These are phyloP conservation scores for Notiomystis cincta DNA, from an alignment of 2,113 vertebrate genomes.

Conservation along the genomic window DNA sequence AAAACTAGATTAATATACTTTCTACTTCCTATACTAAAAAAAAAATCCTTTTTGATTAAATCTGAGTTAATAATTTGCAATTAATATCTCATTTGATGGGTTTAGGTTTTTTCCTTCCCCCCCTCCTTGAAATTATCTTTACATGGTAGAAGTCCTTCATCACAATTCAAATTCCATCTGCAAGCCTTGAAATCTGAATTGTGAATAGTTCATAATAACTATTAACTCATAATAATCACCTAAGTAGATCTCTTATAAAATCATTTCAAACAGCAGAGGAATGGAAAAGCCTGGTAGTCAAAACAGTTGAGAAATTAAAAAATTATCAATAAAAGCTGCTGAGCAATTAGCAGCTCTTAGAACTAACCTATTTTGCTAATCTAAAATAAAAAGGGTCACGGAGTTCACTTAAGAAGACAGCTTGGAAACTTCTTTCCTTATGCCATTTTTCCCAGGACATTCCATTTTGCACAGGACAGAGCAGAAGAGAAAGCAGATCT, in stretches of 20 bases:
- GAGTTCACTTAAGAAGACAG: background rate
- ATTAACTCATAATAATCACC: background rate
- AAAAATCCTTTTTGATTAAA: background rate
- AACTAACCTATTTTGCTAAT: background rate
- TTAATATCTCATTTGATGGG: background rate
- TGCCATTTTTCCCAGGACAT: background rate
- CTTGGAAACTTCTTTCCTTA: background rate
- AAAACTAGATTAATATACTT: constrained; percentile 10
- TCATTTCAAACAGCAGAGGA: background rate
- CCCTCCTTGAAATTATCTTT: background rate
- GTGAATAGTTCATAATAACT: background rate
- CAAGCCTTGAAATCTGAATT: background rate
- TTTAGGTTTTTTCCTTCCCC: fast-evolving
- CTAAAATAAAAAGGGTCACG: background rate
- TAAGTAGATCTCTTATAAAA: background rate
- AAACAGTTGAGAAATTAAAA: background rate
- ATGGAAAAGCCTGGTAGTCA: background rate
- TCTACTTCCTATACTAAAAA: background rate
- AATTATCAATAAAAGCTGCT: background rate
- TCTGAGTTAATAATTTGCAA: background rate
- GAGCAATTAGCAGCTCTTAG: background rate
- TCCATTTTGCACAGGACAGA: fast-evolving
- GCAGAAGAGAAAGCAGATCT: background rate
- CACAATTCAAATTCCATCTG: background rate
- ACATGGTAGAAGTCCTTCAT: background rate